Conservation (phyloP, 2,888 invertebrate genomes). For the Serripes groenlandicus region DNA sequence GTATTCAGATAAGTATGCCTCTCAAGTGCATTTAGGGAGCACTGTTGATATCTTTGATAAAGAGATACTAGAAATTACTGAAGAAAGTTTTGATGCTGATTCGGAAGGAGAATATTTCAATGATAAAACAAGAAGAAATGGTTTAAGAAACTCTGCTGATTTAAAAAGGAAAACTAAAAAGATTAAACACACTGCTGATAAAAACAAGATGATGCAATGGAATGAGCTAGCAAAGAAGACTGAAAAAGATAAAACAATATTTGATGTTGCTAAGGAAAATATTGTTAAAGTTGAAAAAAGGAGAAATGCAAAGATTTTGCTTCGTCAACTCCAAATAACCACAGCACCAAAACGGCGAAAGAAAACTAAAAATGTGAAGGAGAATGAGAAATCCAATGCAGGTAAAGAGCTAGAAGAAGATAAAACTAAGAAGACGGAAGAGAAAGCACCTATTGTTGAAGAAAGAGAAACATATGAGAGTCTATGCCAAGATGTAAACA, state of each 20-base stretch:
- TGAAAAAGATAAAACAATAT: background rate
- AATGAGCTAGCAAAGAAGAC: background rate
- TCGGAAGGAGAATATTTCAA: background rate
- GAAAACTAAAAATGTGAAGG: background rate
- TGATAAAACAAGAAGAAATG: background rate
- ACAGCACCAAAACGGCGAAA: background rate
- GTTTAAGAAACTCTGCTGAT: background rate
- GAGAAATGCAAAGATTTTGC: conserved; percentile 17
- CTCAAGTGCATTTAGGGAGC: conserved; percentile 2
- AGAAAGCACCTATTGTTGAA: conserved; percentile 20
- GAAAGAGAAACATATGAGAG: conserved; percentile 10
- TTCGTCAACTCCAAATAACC: conserved; percentile 16
- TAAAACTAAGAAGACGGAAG: background rate
- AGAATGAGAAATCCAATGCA: background rate
- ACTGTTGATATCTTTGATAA: conserved; percentile 16
- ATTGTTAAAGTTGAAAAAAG: conserved; percentile 4
- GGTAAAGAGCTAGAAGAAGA: background rate
- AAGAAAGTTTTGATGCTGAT: conserved; percentile 1
- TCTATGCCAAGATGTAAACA: conserved; percentile 23
- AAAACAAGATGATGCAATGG: background rate
- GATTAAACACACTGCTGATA: background rate
- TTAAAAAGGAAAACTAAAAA: background rate
- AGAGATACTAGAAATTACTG: conserved; percentile 8
- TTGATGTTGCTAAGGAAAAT: conserved; percentile 9
- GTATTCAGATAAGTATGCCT: conserved; percentile 15